phyloP scores from a whole-genome alignment of 2,797 vertebrate genomes.

The Fringilla coelebs region DNA sequence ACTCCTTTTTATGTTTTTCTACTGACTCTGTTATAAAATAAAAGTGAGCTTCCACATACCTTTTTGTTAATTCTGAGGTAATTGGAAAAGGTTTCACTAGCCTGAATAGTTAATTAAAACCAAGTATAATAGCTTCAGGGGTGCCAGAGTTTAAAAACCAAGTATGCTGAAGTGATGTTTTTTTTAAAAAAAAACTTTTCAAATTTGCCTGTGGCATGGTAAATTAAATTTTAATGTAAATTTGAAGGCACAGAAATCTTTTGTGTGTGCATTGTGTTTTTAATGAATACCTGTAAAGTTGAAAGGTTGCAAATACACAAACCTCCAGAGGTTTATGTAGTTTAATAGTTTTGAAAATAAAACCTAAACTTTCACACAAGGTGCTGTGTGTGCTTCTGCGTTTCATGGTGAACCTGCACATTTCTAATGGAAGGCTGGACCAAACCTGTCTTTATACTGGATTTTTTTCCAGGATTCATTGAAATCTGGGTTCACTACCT shows the following conservation, averaged over 20 bases:
- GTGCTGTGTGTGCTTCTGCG: rapidly evolving
- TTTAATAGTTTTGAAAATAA: neutral
- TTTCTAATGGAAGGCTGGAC: neutral
- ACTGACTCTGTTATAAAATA: neutral
- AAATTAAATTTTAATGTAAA: neutral
- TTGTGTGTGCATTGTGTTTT: neutral
- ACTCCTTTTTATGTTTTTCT: neutral
- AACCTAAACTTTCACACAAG: neutral
- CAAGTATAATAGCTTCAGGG: neutral
- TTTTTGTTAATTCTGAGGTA: neutral
- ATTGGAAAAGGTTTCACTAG: neutral
- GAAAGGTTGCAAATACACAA: neutral
- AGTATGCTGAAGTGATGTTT: neutral
- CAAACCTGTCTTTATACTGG: rapidly evolving
- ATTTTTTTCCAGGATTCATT: neutral
- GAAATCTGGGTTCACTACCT: rapidly evolving
- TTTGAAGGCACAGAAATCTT: neutral
- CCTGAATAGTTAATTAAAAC: neutral
- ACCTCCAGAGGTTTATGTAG: neutral
- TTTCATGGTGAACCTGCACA: neutral
- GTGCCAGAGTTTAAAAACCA: neutral
- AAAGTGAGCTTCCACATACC: neutral
- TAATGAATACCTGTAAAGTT: neutral
- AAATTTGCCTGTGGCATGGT: neutral
- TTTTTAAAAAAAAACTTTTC: neutral